These are phyloP conservation scores for Mugil cephalus DNA, from an alignment of 2,113 vertebrate species.

Conservation along the genomic window DNA sequence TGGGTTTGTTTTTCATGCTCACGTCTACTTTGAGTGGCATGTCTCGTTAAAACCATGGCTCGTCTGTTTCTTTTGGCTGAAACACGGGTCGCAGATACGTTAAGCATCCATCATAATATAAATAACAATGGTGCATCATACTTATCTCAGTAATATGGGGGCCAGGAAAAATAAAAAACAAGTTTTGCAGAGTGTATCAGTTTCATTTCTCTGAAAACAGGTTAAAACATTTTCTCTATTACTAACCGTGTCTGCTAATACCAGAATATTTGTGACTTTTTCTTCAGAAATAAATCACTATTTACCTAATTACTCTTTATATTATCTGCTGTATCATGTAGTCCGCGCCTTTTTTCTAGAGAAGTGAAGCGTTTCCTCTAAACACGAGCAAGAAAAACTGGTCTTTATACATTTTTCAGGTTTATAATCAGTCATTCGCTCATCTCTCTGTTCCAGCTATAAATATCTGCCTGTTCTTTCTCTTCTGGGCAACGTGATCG, in stretches of 20 bases:
- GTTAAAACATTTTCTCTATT: neutral
- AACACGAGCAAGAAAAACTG: slow-evolving; percentile 20
- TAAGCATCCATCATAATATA: slow-evolving; percentile 8
- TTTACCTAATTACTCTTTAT: no score
- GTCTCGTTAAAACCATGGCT: slow-evolving; percentile 22
- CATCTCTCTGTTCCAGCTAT: slow-evolving; percentile 1
- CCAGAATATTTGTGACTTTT: neutral
- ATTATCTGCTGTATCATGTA: neutral
- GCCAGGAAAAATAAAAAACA: slow-evolving; percentile 44
- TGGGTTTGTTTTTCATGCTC: slow-evolving; percentile 25
- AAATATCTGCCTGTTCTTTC: slow-evolving; percentile 40
- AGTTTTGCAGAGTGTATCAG: neutral
- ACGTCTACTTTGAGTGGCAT: slow-evolving; percentile 31
- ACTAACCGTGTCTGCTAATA: no score
- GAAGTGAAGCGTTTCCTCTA: slow-evolving; percentile 20
- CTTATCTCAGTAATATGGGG: slow-evolving; percentile 2
- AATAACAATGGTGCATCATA: neutral
- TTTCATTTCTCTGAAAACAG: slow-evolving; percentile 18
- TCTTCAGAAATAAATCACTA: neutral
- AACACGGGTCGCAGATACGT: slow-evolving; percentile 4
- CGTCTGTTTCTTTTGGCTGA: slow-evolving; percentile 51
- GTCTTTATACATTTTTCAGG: slow-evolving; percentile 12
- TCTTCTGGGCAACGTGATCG: slow-evolving; percentile 9
- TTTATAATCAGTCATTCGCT: neutral
- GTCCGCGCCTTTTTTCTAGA: neutral